Percentiles rank a stretch among this genome's conserved stretches.
These are phyloP conservation scores for Amphipoea oculea DNA, from an alignment of 2,888 invertebrate genomes.

Conservation along the genomic window DNA sequence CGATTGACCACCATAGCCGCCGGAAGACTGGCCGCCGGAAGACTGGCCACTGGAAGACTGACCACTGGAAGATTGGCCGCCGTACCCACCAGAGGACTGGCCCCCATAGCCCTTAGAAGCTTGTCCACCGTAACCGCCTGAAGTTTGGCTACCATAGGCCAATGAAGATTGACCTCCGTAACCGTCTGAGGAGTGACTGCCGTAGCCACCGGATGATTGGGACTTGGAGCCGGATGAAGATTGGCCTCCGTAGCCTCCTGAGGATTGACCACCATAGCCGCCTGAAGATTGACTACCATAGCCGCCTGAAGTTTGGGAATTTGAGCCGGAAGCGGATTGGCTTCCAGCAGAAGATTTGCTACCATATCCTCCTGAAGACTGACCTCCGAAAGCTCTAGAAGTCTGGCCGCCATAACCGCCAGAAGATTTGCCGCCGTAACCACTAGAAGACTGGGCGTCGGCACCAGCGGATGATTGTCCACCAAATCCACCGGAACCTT, in stretches of 20 bases:
- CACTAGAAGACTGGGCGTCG: conserved; percentile 24
- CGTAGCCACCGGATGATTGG: conserved; percentile 19
- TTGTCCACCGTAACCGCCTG: conserved; percentile 1
- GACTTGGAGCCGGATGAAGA: background rate
- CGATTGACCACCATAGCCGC: background rate
- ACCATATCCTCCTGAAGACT: conserved; percentile 18
- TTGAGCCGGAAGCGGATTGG: conserved; percentile 3
- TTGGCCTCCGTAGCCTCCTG: background rate
- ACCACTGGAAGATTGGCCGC: background rate
- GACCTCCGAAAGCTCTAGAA: background rate
- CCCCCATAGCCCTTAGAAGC: conserved; percentile 14
- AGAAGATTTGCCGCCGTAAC: conserved; percentile 21
- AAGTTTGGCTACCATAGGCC: conserved; percentile 28
- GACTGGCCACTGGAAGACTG: conserved; percentile 17
- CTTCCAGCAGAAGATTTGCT: conserved; percentile 6
- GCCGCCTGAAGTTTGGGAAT: conserved; percentile 11
- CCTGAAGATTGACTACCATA: conserved; percentile 6
- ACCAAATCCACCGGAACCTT: conserved; percentile 26
- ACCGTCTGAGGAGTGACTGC: conserved; percentile 26
- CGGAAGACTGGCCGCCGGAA: too few relatives aligned
- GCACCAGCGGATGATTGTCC: conserved; percentile 26
- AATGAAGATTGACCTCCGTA: conserved; percentile 19
- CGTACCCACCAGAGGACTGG: conserved; percentile 12
- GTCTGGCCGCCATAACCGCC: conserved; percentile 16
- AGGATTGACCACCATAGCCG: conserved; percentile 5